A percentile compares a stretch with the other conserved stretches of the same genome.
These are phyloP conservation scores for Rhopilema esculentum DNA, from an alignment of 30 jellyfish, hydroid and myxozoan genomes.

Conservation along the genomic window DNA sequence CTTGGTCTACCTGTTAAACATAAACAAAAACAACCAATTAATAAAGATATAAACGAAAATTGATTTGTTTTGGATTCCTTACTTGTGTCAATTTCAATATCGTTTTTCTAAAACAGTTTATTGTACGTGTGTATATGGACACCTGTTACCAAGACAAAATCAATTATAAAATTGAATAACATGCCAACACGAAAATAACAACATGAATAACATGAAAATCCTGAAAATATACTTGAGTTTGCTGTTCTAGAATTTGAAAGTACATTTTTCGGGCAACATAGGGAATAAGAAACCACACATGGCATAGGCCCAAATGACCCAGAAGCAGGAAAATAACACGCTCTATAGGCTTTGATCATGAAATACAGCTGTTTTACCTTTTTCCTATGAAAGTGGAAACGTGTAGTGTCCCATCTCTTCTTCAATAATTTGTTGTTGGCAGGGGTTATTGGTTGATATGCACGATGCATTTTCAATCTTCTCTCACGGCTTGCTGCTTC, in stretches of 20 bases:
- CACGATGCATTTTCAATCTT: constrained; percentile 83
- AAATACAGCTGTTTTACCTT: constrained; percentile 54
- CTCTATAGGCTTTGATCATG: background rate
- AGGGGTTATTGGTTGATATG: constrained; percentile 98
- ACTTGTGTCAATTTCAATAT: no score
- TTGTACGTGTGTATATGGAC: no score
- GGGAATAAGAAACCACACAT: no score
- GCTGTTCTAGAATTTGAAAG: no score
- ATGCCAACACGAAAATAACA: no score
- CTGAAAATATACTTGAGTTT: no score
- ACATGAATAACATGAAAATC: no score
- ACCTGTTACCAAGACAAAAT: no score
- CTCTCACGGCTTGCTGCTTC: background rate
- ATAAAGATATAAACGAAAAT: background rate
- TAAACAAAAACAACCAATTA: background rate
- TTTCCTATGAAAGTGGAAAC: constrained; percentile 85
- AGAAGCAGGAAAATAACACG: background rate
- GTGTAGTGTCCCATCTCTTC: constrained; percentile 93
- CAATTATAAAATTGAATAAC: no score
- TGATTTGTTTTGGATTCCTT: background rate
- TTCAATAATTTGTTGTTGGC: constrained; percentile 90
- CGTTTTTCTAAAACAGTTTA: no score
- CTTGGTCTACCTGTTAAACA: constrained; percentile 75
- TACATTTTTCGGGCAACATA: no score
- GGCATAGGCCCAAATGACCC: no score